phyloP scores from a whole-genome alignment of 2,888 invertebrate species.

The Saturnia pavonia region DNA sequence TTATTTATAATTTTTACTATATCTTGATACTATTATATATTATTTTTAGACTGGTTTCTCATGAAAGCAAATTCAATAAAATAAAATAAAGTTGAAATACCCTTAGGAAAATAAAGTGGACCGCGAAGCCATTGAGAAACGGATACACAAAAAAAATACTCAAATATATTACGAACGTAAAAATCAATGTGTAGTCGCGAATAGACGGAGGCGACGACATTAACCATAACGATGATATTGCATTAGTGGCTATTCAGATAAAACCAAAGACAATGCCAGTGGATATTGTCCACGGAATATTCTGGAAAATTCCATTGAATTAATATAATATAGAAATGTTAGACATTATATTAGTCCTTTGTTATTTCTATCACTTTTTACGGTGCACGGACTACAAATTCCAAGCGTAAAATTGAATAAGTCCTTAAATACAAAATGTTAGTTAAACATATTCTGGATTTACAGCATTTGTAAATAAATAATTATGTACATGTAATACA shows the following conservation, averaged over 20 bases:
- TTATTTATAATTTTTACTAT: no score
- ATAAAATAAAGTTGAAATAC: neutral
- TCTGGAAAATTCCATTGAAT: constrained; percentile 27
- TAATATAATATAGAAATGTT: neutral
- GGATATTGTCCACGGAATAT: constrained; percentile 34
- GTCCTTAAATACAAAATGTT: no score
- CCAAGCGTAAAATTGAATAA: no score
- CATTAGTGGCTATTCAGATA: constrained; percentile 51
- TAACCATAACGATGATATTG: constrained; percentile 44
- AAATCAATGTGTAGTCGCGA: constrained; percentile 43
- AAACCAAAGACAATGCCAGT: constrained; percentile 36
- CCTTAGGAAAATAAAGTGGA: neutral
- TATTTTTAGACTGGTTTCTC: no score
- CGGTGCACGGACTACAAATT: no score
- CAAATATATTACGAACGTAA: constrained; percentile 20
- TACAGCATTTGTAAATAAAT: no score
- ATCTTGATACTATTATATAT: neutral
- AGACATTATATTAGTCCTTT: no score
- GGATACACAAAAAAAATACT: neutral
- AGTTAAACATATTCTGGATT: no score
- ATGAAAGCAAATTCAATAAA: no score
- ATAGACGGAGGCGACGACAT: constrained; percentile 34
- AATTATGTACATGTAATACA: no score
- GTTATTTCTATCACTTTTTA: no score
- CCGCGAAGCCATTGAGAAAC: neutral